Base-by-base conservation (phyloP, 1,140 invertebrate genomes). In the Tetranychus cinnabarinus region DNA sequence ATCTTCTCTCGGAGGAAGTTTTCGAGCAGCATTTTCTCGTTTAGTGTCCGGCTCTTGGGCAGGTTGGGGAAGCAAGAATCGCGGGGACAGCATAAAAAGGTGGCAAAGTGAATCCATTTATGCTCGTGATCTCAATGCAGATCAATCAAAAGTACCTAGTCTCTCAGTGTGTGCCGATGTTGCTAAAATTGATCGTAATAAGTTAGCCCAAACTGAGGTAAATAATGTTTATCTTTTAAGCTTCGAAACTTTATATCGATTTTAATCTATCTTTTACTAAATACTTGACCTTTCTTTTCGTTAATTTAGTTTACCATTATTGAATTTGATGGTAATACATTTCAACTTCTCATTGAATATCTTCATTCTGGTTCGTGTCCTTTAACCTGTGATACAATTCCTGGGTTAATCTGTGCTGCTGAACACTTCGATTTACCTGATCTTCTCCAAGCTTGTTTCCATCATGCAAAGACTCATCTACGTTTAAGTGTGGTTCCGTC, bases 371-470 rank as follows among this genome's bases (percentile, higher is more conserved):
- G 88, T 47, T 87, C 85, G 34, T 92, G 88, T 74, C 84, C 86
- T 0, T 72, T 91, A 8, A 91, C 88, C 1, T 93, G 88, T 74
- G 82, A 84, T 64, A 88, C 86, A 61, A 90, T 92, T 67, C 88
- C 88, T 2, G 88, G 88, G 3, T 76, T 93, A 1, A 89, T 92
- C 61, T 92, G 88, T 70, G 87, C 88, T 1, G 88, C 88, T 0
- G 88, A 93, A 67, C 88, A 92, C 69, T 93, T 91, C 69, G 88
- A 92, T 72, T 74, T 92, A 45, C 88, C 89, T 0, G 89, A 93
- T 70, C 75, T 93, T 33, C 74, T 92, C 36, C 88, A 92, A 70
- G 88, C 88, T 0, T 92, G 88, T 72, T 92, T 93, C 72, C 88
- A 92, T 71, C 88, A 92, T 68, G 88, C 88, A 59, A 92, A 92